Evolutionary conservation across 2,113 vertebrate species (phyloP).

Genomic region (Myanophis thanlyinensis): DNA sequence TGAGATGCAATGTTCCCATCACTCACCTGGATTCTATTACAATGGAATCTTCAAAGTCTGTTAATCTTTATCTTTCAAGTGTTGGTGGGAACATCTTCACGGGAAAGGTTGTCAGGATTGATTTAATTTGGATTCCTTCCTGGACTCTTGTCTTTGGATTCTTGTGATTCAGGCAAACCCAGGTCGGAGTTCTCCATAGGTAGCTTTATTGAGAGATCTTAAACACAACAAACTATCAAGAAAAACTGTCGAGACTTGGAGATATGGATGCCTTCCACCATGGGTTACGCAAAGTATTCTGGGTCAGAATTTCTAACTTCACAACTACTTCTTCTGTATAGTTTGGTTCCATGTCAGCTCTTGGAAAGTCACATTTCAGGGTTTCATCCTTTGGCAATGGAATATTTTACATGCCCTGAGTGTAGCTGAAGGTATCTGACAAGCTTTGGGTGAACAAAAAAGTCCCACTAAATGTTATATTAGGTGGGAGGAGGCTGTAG

Average conservation of each 20-base stretch:
- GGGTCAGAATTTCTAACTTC: background rate
- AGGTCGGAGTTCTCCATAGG: background rate
- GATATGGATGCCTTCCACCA: background rate
- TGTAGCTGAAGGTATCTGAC: background rate
- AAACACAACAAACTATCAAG: background rate
- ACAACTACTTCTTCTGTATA: background rate
- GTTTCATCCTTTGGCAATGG: background rate
- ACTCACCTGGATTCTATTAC: background rate
- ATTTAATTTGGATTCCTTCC: background rate
- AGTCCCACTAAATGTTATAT: background rate
- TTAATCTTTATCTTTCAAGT: background rate
- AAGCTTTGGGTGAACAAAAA: background rate
- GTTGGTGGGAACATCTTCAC: background rate
- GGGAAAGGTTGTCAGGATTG: background rate
- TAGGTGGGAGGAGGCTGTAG: background rate
- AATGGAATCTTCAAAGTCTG: background rate
- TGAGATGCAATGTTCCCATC: background rate
- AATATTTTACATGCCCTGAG: background rate
- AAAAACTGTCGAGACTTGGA: background rate
- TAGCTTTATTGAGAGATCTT: background rate
- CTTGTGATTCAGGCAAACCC: background rate
- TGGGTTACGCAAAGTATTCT: background rate
- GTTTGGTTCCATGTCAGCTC: background rate
- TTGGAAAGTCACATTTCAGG: background rate
- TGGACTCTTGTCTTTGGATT: background rate